Evolutionary conservation across 2,797 vertebrate species (phyloP), one percentile per base, ranked within the genome.

Genomic region (Garrulus glandarius): DNA sequence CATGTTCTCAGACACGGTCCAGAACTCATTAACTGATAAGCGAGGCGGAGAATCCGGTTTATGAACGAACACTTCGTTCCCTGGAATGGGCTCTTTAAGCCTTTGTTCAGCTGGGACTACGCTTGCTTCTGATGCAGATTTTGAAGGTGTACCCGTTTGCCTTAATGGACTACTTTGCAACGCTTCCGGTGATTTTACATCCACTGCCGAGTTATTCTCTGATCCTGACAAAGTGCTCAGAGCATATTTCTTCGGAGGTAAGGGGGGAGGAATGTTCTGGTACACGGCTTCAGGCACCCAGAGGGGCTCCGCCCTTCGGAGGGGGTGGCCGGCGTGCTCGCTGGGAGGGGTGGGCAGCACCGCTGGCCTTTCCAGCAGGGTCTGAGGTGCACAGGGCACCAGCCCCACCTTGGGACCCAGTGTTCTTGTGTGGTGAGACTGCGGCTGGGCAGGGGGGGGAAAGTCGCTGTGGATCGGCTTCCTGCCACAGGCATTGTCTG

Each of bases 241-340:
- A 89, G 80, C 53, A 1, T 98, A 98, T 77, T 98, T 98, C 97
- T 99, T 99, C 2, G 98, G 98, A 10, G 99, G 98, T 93, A 99
- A 75, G 68, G 98, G 98, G 70, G 98, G 98, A 44, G 97, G 98
- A 57, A 96, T 14, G 72, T 97, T 98, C 37, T 97, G 98, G 89
- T 97, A 96, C 91, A 92, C 64, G 30, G 83, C 91, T 82, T 97
- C 95, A 41, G 95, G 87, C n/a, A 96, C 50, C 70, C 91, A 91
- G 72, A 81, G 69, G 39, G 79, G 81, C 36, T 98, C 95, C 1
- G 8, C 70, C 60, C 84, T 97, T 30, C 39, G 84, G 36, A 64
- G 20, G 13, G 89, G 59, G 44, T 88, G 95, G 61, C 47, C 41
- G 0, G 21, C 4, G 5, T 16, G 72, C 30, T 97, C 98, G 12